These are phyloP conservation scores for Meandrina meandrites DNA, from an alignment of 92 coral and sea anemone species.

Conservation along the genomic window DNA sequence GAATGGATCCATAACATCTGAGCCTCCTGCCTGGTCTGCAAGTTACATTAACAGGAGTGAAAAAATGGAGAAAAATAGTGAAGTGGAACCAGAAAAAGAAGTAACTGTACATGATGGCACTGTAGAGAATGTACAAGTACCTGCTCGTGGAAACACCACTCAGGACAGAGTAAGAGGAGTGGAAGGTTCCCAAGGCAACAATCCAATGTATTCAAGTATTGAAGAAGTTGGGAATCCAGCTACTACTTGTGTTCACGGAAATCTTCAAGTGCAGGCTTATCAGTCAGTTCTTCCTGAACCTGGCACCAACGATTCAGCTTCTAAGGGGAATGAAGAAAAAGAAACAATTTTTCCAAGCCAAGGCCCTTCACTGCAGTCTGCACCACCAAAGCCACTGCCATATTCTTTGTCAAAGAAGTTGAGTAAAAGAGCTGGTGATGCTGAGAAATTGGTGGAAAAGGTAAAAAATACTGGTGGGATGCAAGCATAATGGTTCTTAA, in stretches of 20 bases:
- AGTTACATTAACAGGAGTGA: not conserved
- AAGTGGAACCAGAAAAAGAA: not conserved
- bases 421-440: not conserved
- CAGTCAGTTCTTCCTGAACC: not conserved
- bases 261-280: not conserved
- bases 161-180: not conserved
- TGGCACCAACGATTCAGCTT: not conserved
- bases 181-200: not conserved
- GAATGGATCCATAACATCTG: conserved; percentile 36
- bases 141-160: no score
- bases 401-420: conserved; percentile 35
- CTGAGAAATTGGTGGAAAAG: not conserved
- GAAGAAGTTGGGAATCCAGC: not conserved
- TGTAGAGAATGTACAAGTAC: not conserved
- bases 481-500: no score
- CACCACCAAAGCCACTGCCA: conserved; percentile 45
- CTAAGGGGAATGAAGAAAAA: not conserved
- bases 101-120: not conserved
- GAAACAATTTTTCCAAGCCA: not conserved
- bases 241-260: not conserved
- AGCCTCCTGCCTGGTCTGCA: conserved; percentile 61
- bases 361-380: conserved; percentile 14
- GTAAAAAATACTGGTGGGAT: not conserved
- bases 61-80: not conserved
- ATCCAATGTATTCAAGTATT: not conserved